These are phyloP conservation scores for Phalloptychus januarius DNA, from an alignment of 2,797 vertebrate species.

Conservation along the genomic window DNA sequence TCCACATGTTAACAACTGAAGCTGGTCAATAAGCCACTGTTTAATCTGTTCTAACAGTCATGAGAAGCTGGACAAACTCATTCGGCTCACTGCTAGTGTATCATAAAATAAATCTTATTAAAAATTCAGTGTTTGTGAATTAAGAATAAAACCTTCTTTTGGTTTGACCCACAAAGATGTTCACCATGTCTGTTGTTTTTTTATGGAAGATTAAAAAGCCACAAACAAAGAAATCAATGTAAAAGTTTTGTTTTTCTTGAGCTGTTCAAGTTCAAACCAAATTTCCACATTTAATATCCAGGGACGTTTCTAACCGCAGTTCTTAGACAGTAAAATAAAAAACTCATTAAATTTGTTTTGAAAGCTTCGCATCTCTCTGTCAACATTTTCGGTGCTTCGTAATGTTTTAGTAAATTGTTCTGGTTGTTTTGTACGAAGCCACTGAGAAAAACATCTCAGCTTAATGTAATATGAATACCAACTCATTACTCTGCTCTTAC, in stretches of 20 bases:
- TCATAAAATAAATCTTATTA: neutral
- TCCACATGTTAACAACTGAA: neutral
- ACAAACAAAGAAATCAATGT: neutral
- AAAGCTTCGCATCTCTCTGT: neutral
- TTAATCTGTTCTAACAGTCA: neutral
- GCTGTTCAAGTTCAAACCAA: neutral
- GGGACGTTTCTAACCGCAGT: neutral
- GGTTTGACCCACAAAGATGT: neutral
- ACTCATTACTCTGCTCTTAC: slow-evolving; percentile 11
- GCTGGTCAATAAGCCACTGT: neutral
- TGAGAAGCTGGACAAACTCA: neutral
- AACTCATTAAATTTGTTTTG: neutral
- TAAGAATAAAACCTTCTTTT: neutral
- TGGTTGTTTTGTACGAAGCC: slow-evolving; percentile 1
- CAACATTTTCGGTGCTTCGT: neutral
- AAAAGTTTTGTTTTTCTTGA: neutral
- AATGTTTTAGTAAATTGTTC: slow-evolving; percentile 5
- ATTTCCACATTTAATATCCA: neutral
- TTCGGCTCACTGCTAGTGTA: neutral
- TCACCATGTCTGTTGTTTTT: neutral
- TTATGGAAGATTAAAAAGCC: neutral
- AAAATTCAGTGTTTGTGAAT: neutral
- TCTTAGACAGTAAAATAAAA: neutral
- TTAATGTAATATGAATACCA: slow-evolving; percentile 23
- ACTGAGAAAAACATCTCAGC: slow-evolving; percentile 9